phyloP scores from a whole-genome alignment of 2,797 vertebrate species.

The Acanthurus tractus region DNA sequence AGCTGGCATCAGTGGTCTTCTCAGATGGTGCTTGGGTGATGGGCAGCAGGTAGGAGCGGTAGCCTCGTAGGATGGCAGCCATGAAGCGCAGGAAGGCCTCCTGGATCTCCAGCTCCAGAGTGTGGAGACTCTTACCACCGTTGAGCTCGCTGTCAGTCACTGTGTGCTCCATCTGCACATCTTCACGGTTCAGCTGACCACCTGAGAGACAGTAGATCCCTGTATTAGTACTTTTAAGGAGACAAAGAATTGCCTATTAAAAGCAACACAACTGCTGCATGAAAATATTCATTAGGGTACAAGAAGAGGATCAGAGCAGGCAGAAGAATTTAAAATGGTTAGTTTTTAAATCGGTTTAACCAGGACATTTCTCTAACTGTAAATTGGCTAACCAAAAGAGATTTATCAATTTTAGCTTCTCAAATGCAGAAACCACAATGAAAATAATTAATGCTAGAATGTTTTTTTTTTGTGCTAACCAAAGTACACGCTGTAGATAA shows the following conservation, averaged over 20 bases:
- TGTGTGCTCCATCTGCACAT: slow-evolving; percentile 91
- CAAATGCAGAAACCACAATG: background rate
- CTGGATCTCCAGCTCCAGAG: slow-evolving; percentile 97
- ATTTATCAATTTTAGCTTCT: background rate
- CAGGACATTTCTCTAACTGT: background rate
- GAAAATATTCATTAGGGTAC: too few species aligned
- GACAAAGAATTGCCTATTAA: background rate
- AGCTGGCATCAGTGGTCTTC: slow-evolving; percentile 96
- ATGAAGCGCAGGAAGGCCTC: slow-evolving; percentile 98
- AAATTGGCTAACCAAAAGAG: background rate
- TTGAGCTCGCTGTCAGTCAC: slow-evolving; percentile 92
- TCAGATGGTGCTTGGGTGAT: slow-evolving; percentile 98
- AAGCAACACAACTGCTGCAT: too few species aligned
- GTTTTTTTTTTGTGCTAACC: too few species aligned
- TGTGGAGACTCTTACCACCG: slow-evolving; percentile 91
- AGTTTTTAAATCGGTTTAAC: background rate
- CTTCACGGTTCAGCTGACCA: slow-evolving; percentile 92
- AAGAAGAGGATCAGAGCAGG: background rate
- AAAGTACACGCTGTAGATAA: background rate
- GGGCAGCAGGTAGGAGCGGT: slow-evolving; percentile 94
- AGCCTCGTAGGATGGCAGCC: slow-evolving; percentile 97
- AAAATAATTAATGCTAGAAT: background rate
- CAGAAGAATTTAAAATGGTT: background rate
- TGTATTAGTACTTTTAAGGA: background rate
- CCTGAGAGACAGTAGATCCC: slow-evolving; percentile 77